These are phyloP conservation scores for Pollenia labialis DNA, from an alignment of 2,888 invertebrate genomes.

Conservation along the genomic window DNA sequence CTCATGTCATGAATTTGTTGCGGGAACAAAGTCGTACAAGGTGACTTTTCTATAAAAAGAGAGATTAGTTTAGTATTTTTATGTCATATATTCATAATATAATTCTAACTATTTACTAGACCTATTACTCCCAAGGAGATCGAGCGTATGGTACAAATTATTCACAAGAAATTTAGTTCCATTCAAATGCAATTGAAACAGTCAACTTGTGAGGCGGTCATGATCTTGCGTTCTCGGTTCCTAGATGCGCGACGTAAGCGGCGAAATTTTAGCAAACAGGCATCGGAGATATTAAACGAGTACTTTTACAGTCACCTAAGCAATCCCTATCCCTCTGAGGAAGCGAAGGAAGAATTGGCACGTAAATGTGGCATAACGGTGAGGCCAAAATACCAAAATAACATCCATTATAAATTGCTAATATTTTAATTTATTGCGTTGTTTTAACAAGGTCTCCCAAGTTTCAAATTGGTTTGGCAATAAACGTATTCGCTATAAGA, in stretches of 20 bases:
- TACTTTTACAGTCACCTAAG: constrained; percentile 99
- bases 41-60: constrained; percentile 73
- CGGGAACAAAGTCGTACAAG: constrained; percentile 97
- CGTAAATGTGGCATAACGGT: constrained; percentile 99
- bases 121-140: constrained; percentile 99
- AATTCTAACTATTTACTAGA: constrained; percentile 82
- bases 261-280: constrained; percentile 99
- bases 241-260: constrained; percentile 94
- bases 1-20: constrained; percentile 99
- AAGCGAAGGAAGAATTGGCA: constrained; percentile 99
- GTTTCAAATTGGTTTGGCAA: constrained; percentile 99
- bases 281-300: constrained; percentile 99
- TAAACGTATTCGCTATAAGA: constrained; percentile 99
- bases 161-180: constrained; percentile 98
- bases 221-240: constrained; percentile 94
- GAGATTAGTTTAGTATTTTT: neutral
- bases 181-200: constrained; percentile 99
- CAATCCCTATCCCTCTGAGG: constrained; percentile 99
- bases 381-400: constrained; percentile 76
- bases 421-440: neutral
- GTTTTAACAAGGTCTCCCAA: constrained; percentile 85
- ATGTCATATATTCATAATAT: neutral
- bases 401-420: neutral
- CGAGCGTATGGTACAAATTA: constrained; percentile 99
- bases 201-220: constrained; percentile 99